phyloP scores from a whole-genome alignment of 2,888 invertebrate species.

The Hetaerina titia region DNA sequence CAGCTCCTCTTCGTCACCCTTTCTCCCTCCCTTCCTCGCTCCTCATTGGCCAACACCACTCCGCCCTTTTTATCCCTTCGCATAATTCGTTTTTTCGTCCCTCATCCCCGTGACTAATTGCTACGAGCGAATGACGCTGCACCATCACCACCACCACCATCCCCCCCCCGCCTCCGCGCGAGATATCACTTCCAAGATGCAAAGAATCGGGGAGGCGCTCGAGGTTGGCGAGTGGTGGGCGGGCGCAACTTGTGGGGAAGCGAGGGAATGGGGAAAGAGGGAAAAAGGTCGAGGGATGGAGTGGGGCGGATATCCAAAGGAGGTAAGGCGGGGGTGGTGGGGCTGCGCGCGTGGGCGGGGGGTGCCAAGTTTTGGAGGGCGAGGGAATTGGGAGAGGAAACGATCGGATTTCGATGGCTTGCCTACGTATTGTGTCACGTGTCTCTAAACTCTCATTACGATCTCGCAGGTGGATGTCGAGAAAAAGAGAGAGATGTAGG shows the following conservation, averaged over 20 bases:
- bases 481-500: not conserved
- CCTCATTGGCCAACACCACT: slow-evolving; percentile 44
- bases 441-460: not conserved
- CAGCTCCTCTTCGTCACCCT: not conserved
- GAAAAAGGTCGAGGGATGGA: not conserved
- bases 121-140: slow-evolving; percentile 20
- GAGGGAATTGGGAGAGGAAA: not conserved
- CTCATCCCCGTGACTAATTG: slow-evolving; percentile 43
- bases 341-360: not conserved
- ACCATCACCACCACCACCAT: not conserved
- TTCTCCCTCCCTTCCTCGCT: not conserved
- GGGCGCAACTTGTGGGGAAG: not conserved
- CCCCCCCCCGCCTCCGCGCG: not conserved
- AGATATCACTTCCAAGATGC: not conserved
- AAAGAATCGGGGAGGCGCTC: not conserved
- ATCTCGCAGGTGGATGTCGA: slow-evolving; percentile 30
- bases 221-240: not conserved
- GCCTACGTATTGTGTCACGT: not conserved
- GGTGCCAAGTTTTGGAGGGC: not conserved
- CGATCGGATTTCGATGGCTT: not conserved
- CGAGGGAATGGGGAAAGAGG: not conserved
- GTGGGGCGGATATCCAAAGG: not conserved
- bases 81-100: slow-evolving; percentile 46
- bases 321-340: not conserved
- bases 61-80: slow-evolving; percentile 40